phyloP scores from a whole-genome alignment of 2,888 invertebrate species.

The Empis stercorea region DNA sequence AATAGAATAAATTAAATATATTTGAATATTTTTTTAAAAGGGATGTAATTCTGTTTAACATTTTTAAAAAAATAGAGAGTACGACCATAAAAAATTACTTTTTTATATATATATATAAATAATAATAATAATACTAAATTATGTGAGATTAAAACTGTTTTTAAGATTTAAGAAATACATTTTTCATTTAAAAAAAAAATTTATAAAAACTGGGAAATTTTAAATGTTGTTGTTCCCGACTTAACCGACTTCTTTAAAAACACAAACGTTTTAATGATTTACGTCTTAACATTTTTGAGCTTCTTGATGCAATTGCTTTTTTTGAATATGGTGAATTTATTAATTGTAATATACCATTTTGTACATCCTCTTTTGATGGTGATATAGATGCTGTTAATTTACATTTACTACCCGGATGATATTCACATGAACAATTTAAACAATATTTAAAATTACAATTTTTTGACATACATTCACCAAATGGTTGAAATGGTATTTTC shows the following conservation, averaged over 20 bases:
- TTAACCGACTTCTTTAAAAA: background rate
- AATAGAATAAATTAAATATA: too few species aligned
- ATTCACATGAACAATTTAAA: conserved; percentile 20
- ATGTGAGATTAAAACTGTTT: too few species aligned
- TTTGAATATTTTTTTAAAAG: too few species aligned
- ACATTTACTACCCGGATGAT: conserved; percentile 24
- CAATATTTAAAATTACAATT: conserved; percentile 23
- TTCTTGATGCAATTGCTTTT: background rate
- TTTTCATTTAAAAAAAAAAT: too few species aligned
- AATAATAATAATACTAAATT: too few species aligned
- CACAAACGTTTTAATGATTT: background rate
- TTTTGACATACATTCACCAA: background rate
- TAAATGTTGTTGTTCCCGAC: too few species aligned
- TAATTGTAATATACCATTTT: background rate
- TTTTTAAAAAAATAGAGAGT: too few species aligned
- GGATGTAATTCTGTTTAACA: too few species aligned
- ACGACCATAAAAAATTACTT: too few species aligned
- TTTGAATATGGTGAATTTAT: background rate
- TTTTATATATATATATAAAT: too few species aligned
- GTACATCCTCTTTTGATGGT: conserved; percentile 19
- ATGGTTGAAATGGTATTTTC: background rate
- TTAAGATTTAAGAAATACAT: too few species aligned
- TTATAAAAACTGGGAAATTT: too few species aligned
- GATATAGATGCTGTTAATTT: conserved; percentile 23
- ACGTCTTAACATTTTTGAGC: background rate